phyloP scores from a whole-genome alignment of 2,113 vertebrate species.

The Oncorhynchus mykiss region DNA sequence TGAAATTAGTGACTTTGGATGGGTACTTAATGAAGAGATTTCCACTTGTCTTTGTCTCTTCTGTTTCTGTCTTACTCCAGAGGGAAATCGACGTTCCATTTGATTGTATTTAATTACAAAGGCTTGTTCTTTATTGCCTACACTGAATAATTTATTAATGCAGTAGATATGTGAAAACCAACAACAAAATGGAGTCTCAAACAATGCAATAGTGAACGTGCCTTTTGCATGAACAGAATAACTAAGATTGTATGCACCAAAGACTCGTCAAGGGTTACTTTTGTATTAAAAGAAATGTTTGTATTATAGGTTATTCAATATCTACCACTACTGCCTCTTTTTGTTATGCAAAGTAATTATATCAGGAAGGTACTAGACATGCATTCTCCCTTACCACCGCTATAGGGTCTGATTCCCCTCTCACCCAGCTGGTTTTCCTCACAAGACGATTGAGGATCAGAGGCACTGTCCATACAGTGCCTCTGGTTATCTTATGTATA shows the following conservation, averaged over 20 bases:
- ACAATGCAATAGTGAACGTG: constrained; percentile 2
- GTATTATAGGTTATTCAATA: constrained; percentile 12
- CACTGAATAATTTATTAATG: constrained; percentile 9
- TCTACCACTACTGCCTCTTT: constrained; percentile 16
- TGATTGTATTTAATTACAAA: neutral
- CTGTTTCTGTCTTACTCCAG: neutral
- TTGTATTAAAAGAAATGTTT: constrained; percentile 11
- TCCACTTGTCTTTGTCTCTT: constrained; percentile 16
- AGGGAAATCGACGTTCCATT: constrained; percentile 13
- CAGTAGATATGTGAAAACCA: constrained; percentile 3
- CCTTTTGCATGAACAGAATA: neutral
- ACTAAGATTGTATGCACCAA: constrained; percentile 31
- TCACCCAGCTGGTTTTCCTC: neutral
- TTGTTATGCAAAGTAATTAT: neutral
- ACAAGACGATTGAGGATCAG: neutral
- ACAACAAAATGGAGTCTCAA: constrained; percentile 4
- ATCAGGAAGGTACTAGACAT: constrained; percentile 2
- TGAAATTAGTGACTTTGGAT: constrained; percentile 24
- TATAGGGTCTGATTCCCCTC: neutral
- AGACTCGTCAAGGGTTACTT: constrained; percentile 23
- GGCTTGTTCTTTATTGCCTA: constrained; percentile 13
- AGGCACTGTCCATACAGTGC: neutral
- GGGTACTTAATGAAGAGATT: constrained; percentile 16
- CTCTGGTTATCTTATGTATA: neutral
- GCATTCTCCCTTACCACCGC: neutral